phyloP scores from a whole-genome alignment of 2,113 vertebrate species.

The Phalacrocorax carbo region DNA sequence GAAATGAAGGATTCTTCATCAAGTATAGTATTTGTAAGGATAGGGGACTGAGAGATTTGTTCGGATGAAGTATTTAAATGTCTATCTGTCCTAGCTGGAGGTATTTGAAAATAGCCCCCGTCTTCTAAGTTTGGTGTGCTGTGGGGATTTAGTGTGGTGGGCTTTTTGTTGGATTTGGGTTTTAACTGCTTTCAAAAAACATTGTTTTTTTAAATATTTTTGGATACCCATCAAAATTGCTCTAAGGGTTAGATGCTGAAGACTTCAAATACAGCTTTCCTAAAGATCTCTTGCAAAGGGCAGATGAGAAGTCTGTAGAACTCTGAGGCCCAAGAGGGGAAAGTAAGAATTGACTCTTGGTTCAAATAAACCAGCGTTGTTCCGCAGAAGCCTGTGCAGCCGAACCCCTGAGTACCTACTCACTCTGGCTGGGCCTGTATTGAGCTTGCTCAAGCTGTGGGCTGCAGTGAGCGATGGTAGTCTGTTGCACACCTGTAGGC shows the following conservation, averaged over 20 bases:
- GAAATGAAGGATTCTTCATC: not conserved
- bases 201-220: not conserved
- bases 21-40: not conserved
- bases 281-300: not conserved
- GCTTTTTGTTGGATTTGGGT: not conserved
- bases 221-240: not conserved
- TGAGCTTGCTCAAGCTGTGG: not conserved
- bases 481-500: not conserved
- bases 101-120: not conserved
- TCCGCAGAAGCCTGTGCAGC: not conserved
- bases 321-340: not conserved
- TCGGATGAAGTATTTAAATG: not conserved
- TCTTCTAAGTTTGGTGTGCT: not conserved
- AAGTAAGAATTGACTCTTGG: not conserved
- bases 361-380: not conserved
- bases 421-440: accelerated
- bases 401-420: not conserved
- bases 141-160: accelerated
- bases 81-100: not conserved
- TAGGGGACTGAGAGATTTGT: not conserved
- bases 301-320: not conserved
- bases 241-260: not conserved
- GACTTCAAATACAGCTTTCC: not conserved
- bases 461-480: not conserved
- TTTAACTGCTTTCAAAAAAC: not conserved